Conservation (phyloP, 2,888 invertebrate genomes). For the Osedax fenrisi region DNA sequence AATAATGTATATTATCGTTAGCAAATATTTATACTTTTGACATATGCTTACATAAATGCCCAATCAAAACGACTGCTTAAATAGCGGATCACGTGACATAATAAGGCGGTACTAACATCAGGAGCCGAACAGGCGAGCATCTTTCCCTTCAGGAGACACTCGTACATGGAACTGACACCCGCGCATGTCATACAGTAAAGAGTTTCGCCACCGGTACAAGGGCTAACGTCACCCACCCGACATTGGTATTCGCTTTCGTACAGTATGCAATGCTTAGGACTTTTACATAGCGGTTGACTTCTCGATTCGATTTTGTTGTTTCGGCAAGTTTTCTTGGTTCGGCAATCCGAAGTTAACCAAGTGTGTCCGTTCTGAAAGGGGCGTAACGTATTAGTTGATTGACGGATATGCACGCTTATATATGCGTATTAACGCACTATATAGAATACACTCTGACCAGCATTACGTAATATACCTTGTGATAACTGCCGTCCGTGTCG, state of each 20-base stretch:
- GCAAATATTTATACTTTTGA: too few relatives aligned
- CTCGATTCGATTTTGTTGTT: neutral
- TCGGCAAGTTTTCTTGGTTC: neutral
- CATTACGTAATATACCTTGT: too few relatives aligned
- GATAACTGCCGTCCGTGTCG: neutral
- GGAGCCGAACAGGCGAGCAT: neutral
- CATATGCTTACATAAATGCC: too few relatives aligned
- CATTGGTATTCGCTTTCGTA: constrained; percentile 3
- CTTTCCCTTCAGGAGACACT: neutral
- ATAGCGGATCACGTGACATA: too few relatives aligned
- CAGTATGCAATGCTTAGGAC: neutral
- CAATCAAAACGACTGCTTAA: too few relatives aligned
- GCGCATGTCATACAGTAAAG: neutral
- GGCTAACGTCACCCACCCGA: neutral
- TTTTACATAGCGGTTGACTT: neutral
- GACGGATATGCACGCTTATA: too few relatives aligned
- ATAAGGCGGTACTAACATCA: too few relatives aligned
- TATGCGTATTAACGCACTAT: too few relatives aligned
- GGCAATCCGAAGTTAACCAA: neutral
- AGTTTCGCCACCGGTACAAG: neutral
- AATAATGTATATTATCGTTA: too few relatives aligned
- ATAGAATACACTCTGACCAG: too few relatives aligned
- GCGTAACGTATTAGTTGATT: too few relatives aligned
- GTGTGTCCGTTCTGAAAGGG: neutral
- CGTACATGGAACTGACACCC: neutral